Evolutionary conservation across 2,797 vertebrate species (phyloP), one percentile per base, ranked within the genome.

Genomic region (Pelodytes ibericus): DNA sequence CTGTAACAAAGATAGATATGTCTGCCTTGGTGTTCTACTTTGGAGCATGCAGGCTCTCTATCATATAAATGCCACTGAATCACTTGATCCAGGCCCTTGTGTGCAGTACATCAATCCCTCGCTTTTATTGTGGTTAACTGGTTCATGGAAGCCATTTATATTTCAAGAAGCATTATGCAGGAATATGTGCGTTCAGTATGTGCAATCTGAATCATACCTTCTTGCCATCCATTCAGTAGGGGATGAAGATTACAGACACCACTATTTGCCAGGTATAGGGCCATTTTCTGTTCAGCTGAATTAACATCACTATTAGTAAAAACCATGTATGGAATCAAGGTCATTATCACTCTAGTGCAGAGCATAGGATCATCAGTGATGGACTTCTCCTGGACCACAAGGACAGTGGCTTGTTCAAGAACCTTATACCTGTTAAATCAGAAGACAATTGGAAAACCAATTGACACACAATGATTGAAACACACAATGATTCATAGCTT

Each of bases 271-370:
- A 98, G 65, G 76, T 85, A 89, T 16, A 83, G 0, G 2, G 94
- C 74, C 18, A 96, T 82, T 72, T 85, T 89, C 65, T 85, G 85
- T 41, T 93, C 91, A 0, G 91, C 41, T 10, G 93, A 93, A 47
- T 87, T 86, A 0, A 81, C 56, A 24, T 82, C 69, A 0, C 76
- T 51, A 10, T 29, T 86, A 31, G 83, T 90, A 80, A 96, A 51
- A 5, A 95, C 82, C 87, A 97, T 88, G 76, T 95, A 92, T 1
- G 95, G 94, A 25, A 98, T 85, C 59, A 98, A 85, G n/a, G 71
- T 86, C 84, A 93, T 91, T 72, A 89, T 80, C 2, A 86, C 81
- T 47, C 83, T 87, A 75, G 86, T 85, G 20, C 86, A 76, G 27
- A 94, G 80, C 7, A 90, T 86, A 0, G 81, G 47, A 18, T 85